Base-by-base conservation (phyloP, 92 coral and sea anemone genomes). In the Phenganax stokvisi region DNA sequence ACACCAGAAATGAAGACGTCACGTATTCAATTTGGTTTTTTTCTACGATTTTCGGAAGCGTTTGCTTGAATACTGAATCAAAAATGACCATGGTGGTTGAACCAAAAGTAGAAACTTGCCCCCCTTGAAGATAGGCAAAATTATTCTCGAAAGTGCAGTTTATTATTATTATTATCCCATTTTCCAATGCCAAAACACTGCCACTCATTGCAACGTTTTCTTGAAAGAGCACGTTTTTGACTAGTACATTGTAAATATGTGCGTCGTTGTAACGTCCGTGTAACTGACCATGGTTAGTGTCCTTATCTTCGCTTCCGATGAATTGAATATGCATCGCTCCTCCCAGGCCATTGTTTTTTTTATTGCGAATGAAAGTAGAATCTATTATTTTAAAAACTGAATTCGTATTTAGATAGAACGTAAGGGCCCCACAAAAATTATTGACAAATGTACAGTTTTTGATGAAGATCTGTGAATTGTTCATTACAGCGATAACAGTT, bases 131-230 rank as follows among this genome's bases (percentile, higher is more conserved):
- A 20, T 54, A 53, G 57, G 88, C 80, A 80, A 85, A 92, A 80
- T 94, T 94, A 74, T 94, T 85, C n/a, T 69, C 57, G 25, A 94
- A 90, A 5, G 54, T 54, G 63, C 91, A 92, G 9, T 71, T 82
- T 10, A 79, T 82, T 6, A 92, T 47, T 9, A 80, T 88, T 12
- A 80, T 67, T 28, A 77, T 63, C 1, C 97, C 94, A 25, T 81
- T 83, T 13, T 67, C 29, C 20, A 88, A 75, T 71, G n/a, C 84
- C 56, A 91, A 25, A 1, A 90, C 94, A 8, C 97, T 93, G 1
- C 93, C 89, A 31, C 9, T 64, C 16, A 47, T 56, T 25, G 93
- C 97, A 9, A 72, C 74, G 59, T 93, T 93, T 69, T 77, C 86
- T 15, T 51, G 75, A 68, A 93, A 93, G 16, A 44, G 15, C 7